Evolutionary conservation across 2,113 vertebrate species (phyloP), one percentile per base, ranked within the genome.

Genomic region (Podarcis raffonei): DNA sequence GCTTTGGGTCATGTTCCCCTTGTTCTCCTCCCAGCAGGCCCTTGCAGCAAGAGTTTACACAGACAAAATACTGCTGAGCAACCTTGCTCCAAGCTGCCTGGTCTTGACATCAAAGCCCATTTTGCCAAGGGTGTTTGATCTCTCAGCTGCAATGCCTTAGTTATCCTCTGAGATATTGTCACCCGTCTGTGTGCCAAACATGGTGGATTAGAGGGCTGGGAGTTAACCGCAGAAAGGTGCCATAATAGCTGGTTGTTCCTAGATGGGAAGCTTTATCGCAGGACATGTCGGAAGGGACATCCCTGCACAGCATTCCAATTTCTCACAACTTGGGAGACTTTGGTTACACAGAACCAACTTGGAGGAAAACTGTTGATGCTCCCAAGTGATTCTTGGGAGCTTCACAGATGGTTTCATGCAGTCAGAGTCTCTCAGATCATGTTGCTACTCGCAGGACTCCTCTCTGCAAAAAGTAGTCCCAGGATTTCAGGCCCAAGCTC

Each of bases 221-320:
- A 90, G 81, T 39, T 90, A 8, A 76, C 65, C 62, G 89, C 81
- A 84, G 92, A 91, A 91, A 92, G 82, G 77, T 91, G 83, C 87
- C 87, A 84, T 94, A 87, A 87, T 86, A 93, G 93, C 94, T 84
- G 59, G 90, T 83, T 42, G 71, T 83, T 87, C 66, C 66, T 88
- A 89, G 90, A 95, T 89, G 89, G 74, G 65, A 87, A 94, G 84
- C 82, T 95, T 94, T 90, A 89, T 94, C 90, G 92, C 84, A 84
- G 85, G 84, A 90, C 25, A 30, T 22, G 42, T 20, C 4, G 27
- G 30, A n/a, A 3, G 30, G 42, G 13, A 16, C 25, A 5, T 78
- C 25, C 9, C 23, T 57, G 25, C 27, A 18, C 7, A 30, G 3
- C 8, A 69, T 69, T 11, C 48, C 27, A 3, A 23, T 76, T 85